Evolutionary conservation across 2,113 vertebrate genomes (phyloP).

Genomic region (Cettia cetti): DNA sequence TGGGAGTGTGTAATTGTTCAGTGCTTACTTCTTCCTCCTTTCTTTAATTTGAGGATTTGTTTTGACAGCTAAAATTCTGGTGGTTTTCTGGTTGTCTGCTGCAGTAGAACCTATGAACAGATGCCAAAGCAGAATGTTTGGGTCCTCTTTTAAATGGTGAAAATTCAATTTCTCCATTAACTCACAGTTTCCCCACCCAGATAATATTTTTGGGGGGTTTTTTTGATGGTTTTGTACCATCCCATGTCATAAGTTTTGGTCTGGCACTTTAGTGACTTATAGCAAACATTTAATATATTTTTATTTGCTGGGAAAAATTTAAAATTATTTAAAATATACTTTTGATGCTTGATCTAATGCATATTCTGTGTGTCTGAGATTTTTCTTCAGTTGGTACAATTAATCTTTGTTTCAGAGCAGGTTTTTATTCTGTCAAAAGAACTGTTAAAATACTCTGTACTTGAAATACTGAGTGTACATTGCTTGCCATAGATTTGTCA

Average conservation of each 20-base stretch:
- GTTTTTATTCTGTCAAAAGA: not conserved
- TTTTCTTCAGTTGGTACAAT: not conserved
- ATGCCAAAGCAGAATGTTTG: slow-evolving; percentile 60
- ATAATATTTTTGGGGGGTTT: not conserved
- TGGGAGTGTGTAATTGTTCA: slow-evolving; percentile 58
- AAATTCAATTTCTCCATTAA: slow-evolving; percentile 41
- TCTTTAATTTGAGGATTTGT: slow-evolving; percentile 50
- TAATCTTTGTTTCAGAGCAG: not conserved
- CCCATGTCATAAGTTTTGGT: not conserved
- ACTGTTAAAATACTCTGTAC: not conserved
- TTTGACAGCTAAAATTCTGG: slow-evolving; percentile 67
- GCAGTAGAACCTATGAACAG: slow-evolving; percentile 58
- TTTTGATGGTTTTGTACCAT: not conserved
- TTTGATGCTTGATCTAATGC: not conserved
- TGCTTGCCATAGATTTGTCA: not conserved
- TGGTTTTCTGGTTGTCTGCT: slow-evolving; percentile 47
- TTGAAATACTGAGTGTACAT: not conserved
- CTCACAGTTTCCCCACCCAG: not conserved
- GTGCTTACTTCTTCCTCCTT: slow-evolving; percentile 26
- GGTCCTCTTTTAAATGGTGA: slow-evolving; percentile 42
- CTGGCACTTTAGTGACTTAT: not conserved
- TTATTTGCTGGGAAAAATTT: not conserved
- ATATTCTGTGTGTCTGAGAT: not conserved
- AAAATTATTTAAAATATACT: not conserved
- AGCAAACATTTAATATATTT: not conserved